Conservation (phyloP, 2,797 vertebrate genomes). For the Muscicapa striata region DNA sequence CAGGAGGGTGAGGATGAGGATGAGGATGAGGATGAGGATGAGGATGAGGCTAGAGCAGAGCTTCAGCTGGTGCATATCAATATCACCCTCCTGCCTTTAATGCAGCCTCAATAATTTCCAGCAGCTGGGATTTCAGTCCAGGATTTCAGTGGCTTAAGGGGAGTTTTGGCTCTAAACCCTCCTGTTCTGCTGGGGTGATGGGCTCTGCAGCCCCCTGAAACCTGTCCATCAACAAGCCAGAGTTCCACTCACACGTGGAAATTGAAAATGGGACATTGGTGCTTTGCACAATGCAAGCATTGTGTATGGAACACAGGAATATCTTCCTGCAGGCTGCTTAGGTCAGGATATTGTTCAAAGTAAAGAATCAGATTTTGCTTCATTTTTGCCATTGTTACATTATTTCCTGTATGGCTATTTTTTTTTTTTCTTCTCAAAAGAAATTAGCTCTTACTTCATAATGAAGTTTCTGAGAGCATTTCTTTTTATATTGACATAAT, state of each 20-base stretch:
- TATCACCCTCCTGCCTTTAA: neutral
- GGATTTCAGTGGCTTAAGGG: neutral
- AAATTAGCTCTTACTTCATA: neutral
- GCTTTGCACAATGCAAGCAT: neutral
- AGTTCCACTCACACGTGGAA: neutral
- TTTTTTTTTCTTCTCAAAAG: neutral
- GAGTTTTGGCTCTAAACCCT: neutral
- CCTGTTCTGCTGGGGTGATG: neutral
- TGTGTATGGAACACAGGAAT: neutral
- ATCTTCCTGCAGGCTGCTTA: neutral
- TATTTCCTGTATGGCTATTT: conserved; percentile 10
- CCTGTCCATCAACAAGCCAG: neutral
- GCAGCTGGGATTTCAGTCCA: conserved; percentile 12
- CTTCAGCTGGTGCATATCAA: neutral
- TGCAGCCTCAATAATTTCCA: neutral
- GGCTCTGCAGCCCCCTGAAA: neutral
- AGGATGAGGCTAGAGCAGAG: neutral
- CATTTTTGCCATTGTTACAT: conserved; percentile 37
- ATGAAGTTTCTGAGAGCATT: neutral
- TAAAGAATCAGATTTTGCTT: conserved; percentile 33
- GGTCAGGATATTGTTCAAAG: conserved; percentile 23
- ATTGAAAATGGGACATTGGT: neutral
- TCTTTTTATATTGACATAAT: neutral
- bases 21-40: neutral
- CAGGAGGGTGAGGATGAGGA: neutral